Evolutionary conservation across 2,113 vertebrate genomes (phyloP), one percentile per base, ranked within the genome.

Genomic region (Lethenteron camtschaticum): DNA sequence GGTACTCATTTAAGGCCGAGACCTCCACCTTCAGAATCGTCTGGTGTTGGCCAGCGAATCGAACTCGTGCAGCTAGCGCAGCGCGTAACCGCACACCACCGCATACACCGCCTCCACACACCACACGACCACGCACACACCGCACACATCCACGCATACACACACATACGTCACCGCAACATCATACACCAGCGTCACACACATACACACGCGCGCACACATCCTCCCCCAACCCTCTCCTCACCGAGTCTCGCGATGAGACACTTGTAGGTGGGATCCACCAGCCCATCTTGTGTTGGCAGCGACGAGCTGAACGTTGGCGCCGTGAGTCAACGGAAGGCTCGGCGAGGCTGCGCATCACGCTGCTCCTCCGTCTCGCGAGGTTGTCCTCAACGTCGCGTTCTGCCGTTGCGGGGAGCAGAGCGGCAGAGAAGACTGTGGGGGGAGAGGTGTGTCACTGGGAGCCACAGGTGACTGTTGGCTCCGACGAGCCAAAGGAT

Each of bases 181-280:
- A 20, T n/a, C 20, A 20, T 20, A 20, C 20, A 20, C n/a, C n/a
- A n/a, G n/a, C n/a, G n/a, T n/a, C 3, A 20, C 20, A 20, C 20
- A 20, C 20, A 20, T 1, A 7, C 41, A 41, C 41, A 41, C 41
- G 5, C 41, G 4, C 41, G 5, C 41, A 41, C 24, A 24, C 4
- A 41, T 41, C 41, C 41, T 41, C 41, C 41, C 41, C 41, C 41
- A 7, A 41, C 41, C 41, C 41, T 41, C 41, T 41, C 63, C 60
- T 66, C 63, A 66, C 63, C n/a, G n/a, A 66, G 63, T 66, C 63
- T 66, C 63, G n/a, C 63, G 24, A 66, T 66, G 63, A 66, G 63
- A n/a, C 24, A 9, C 63, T 66, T n/a, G 63, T 66, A 66, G 24
- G 63, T 66, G 63, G 8, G 10, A 66, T 66, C 63, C 63, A 66